These are phyloP conservation scores for Rhodophaea formosa DNA, from an alignment of 2,888 invertebrate species.

Conservation along the genomic window DNA sequence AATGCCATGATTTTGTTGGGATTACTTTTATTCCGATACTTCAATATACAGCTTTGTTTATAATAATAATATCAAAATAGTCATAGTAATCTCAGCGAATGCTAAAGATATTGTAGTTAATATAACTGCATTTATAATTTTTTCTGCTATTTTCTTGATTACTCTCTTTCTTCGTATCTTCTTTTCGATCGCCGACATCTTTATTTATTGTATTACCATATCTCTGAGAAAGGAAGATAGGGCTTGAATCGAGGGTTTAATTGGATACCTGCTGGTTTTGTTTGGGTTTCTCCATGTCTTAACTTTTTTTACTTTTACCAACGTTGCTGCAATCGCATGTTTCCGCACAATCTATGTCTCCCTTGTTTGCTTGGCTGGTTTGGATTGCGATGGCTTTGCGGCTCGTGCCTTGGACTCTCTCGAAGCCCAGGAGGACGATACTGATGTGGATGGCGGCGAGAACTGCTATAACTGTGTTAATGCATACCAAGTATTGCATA, in stretches of 20 bases:
- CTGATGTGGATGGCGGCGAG: constrained; percentile 50
- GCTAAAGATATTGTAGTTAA: constrained; percentile 56
- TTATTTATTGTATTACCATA: constrained; percentile 8
- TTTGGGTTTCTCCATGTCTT: background rate
- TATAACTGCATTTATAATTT: constrained; percentile 49
- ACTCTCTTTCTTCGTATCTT: constrained; percentile 41
- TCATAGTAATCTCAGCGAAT: constrained; percentile 56
- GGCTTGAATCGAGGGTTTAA: background rate
- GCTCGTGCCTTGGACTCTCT: constrained; percentile 29
- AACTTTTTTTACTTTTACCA: constrained; percentile 21
- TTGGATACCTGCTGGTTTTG: background rate
- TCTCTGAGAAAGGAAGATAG: background rate
- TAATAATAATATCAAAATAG: constrained; percentile 48
- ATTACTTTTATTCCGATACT: too few species aligned
- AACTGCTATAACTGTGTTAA: constrained; percentile 46
- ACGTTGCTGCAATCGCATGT: constrained; percentile 42
- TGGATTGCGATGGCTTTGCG: constrained; percentile 30
- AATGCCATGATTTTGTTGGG: constrained; percentile 38
- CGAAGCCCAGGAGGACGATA: constrained; percentile 43
- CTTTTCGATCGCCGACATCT: constrained; percentile 47
- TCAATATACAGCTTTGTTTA: constrained; percentile 22
- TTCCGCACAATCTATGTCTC: constrained; percentile 45
- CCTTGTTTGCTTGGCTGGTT: constrained; percentile 22
- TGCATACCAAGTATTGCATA: constrained; percentile 49
- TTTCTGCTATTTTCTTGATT: constrained; percentile 49